A percentile compares a stretch with the other conserved stretches of the same genome.
Evolutionary conservation across 2,113 vertebrate genomes (phyloP).

Genomic region (Jacana jacana): DNA sequence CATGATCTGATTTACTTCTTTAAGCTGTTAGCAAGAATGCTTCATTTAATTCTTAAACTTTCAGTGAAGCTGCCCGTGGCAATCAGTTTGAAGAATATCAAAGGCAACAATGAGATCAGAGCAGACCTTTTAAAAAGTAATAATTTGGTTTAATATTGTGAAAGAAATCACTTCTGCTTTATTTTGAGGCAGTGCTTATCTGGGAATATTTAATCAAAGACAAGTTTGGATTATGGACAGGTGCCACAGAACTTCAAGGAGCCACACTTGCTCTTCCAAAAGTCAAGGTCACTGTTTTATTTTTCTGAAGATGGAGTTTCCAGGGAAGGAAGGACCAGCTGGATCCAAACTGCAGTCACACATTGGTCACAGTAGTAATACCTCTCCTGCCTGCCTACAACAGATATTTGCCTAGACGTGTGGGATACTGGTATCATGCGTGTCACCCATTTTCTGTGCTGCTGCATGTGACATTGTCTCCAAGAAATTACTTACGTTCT

Average conservation of each 20-base stretch:
- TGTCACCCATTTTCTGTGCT: conserved; percentile 73
- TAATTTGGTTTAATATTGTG: neutral
- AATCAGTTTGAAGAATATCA: neutral
- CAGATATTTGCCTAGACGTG: conserved; percentile 71
- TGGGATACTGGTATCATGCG: conserved; percentile 66
- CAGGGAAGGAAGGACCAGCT: conserved; percentile 12
- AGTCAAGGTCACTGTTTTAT: conserved; percentile 24
- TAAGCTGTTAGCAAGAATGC: neutral
- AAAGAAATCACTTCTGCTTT: neutral
- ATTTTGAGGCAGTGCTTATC: neutral
- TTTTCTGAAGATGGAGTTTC: neutral
- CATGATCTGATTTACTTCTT: neutral
- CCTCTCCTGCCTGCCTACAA: conserved; percentile 75
- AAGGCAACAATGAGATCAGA: neutral
- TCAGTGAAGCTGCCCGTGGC: neutral
- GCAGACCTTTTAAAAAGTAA: neutral
- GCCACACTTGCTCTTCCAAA: neutral
- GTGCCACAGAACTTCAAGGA: neutral
- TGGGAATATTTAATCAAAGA: neutral
- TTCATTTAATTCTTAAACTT: neutral
- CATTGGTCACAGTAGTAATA: conserved; percentile 83
- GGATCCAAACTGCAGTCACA: conserved; percentile 82
- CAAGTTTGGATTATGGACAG: neutral
- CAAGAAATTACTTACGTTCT: conserved; percentile 93
- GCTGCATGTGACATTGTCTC: conserved; percentile 78